Percentiles rank a stretch among this genome's conserved stretches.
These are phyloP conservation scores for Danio jaintianensis DNA, from an alignment of 2,797 vertebrate genomes.

Conservation along the genomic window DNA sequence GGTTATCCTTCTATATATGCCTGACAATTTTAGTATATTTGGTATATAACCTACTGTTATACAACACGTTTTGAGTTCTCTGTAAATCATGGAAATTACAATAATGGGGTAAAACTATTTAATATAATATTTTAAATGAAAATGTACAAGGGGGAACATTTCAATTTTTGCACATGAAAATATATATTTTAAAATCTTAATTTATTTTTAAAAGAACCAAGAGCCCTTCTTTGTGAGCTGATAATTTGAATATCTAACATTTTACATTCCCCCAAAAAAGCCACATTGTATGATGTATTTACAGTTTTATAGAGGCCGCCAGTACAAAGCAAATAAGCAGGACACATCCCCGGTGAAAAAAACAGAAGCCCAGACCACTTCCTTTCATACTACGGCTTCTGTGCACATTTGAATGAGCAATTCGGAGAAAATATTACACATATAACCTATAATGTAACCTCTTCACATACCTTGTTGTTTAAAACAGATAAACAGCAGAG, in stretches of 20 bases:
- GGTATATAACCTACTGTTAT: no score
- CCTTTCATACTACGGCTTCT: slow-evolving; percentile 27
- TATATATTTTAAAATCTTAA: no score
- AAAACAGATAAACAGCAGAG: slow-evolving; percentile 65
- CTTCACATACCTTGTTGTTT: slow-evolving; percentile 42
- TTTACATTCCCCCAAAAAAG: not conserved
- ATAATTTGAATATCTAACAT: not conserved
- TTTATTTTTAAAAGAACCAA: not conserved
- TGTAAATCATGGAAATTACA: no score
- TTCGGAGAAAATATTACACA: slow-evolving; percentile 59
- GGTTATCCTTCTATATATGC: no score
- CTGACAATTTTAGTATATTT: no score
- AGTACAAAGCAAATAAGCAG: slow-evolving; percentile 7
- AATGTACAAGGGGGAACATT: no score
- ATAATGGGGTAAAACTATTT: no score
- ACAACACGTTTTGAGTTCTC: no score
- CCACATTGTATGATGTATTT: not conserved
- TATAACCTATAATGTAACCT: slow-evolving; percentile 62
- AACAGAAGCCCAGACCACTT: not conserved
- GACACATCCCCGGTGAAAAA: slow-evolving; percentile 7
- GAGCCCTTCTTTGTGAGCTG: not conserved
- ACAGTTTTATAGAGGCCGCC: not conserved
- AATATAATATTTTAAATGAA: no score
- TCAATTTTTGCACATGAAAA: no score
- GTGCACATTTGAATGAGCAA: slow-evolving; percentile 59